Evolutionary conservation across 2,113 vertebrate genomes (phyloP).

Genomic region (Addax nasomaculatus): DNA sequence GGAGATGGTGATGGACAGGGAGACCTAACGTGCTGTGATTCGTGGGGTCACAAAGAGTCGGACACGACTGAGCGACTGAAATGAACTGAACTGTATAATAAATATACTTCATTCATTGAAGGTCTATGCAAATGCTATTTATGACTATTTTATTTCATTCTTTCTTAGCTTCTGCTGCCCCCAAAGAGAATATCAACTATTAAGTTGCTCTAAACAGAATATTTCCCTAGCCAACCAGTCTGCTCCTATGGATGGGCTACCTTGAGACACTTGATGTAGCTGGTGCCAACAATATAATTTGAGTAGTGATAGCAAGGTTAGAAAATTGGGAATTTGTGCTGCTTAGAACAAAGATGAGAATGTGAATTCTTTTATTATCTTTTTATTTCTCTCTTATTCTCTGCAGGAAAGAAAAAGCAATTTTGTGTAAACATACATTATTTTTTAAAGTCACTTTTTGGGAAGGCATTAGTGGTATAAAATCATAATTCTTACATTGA

Average conservation of each 20-base stretch:
- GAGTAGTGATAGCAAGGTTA: background rate
- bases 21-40: accelerated
- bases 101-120: background rate
- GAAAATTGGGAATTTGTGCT: background rate
- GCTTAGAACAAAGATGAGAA: background rate
- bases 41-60: too few species aligned
- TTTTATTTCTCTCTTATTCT: background rate
- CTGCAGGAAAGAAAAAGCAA: background rate
- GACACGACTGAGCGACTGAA: too few species aligned
- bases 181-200: background rate
- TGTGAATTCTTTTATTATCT: background rate
- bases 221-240: background rate
- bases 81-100: too few species aligned
- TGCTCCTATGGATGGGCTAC: background rate
- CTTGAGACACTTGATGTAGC: background rate
- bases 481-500: background rate
- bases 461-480: background rate
- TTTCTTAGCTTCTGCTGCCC: background rate
- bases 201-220: background rate
- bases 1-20: too few species aligned
- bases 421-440: background rate
- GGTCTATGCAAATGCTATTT: background rate
- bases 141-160: background rate
- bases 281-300: background rate
- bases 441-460: background rate